phyloP scores from a whole-genome alignment of 2,113 vertebrate genomes.

The Anarhynchus alexandrinus region DNA sequence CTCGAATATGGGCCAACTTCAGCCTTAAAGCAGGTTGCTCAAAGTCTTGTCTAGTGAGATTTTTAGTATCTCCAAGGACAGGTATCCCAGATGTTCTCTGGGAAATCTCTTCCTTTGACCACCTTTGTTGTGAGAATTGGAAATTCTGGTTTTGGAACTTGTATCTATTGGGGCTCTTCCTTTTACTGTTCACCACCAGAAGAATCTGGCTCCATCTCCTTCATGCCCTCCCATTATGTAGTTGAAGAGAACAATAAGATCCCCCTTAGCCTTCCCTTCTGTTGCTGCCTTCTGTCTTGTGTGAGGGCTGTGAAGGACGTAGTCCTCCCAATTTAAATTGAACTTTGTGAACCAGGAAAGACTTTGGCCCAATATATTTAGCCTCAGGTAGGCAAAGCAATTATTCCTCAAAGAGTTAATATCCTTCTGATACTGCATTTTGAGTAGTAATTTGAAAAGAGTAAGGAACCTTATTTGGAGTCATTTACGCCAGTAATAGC shows the following conservation, averaged over 20 bases:
- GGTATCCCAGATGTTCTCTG: background rate
- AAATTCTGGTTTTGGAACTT: background rate
- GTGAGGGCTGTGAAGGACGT: background rate
- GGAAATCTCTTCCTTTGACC: background rate
- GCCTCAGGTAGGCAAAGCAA: background rate
- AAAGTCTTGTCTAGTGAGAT: background rate
- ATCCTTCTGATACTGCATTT: background rate
- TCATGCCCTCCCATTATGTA: background rate
- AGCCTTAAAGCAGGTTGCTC: background rate
- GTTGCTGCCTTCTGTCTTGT: background rate
- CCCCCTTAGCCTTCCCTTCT: background rate
- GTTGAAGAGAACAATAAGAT: background rate
- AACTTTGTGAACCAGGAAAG: background rate
- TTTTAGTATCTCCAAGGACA: background rate
- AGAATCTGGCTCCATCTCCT: background rate
- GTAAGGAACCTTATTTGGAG: slow-evolving; percentile 4
- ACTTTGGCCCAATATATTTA: background rate
- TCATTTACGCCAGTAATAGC: background rate
- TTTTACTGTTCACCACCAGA: background rate
- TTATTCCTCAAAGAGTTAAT: slow-evolving; percentile 33
- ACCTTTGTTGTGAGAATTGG: background rate
- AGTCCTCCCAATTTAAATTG: background rate
- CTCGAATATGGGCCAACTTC: background rate
- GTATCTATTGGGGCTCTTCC: background rate
- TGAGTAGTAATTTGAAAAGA: background rate